Conservation (phyloP, 1,140 invertebrate genomes). For the Galleria mellonella region DNA sequence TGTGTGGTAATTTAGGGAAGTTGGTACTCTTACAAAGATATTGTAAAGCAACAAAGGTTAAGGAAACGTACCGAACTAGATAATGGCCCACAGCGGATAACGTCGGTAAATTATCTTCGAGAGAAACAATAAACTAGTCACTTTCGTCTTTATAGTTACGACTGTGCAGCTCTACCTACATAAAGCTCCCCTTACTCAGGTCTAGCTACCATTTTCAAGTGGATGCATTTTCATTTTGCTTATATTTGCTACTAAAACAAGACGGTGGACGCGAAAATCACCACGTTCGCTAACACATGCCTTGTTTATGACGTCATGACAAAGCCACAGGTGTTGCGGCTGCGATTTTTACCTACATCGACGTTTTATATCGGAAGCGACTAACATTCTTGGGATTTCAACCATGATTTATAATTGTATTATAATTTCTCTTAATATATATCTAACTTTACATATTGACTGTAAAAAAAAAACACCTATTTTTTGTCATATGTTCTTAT, state of each 20-base stretch:
- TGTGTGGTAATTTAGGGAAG: no score
- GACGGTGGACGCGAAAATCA: not conserved
- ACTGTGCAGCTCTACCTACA: slow-evolving; percentile 32
- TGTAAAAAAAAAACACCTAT: no score
- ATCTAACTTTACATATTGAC: no score
- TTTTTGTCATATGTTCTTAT: slow-evolving; percentile 12
- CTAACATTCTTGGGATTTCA: slow-evolving; percentile 10
- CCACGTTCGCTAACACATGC: slow-evolving; percentile 8
- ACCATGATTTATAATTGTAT: no score
- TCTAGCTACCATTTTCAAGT: not conserved
- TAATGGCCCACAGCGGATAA: slow-evolving; percentile 61
- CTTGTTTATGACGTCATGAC: slow-evolving; percentile 21
- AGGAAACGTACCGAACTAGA: slow-evolving; percentile 13
- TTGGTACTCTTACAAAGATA: no score
- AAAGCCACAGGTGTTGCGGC: slow-evolving; percentile 17
- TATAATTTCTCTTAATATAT: no score
- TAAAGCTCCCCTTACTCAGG: slow-evolving; percentile 36
- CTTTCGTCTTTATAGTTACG: slow-evolving; percentile 41
- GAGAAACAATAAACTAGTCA: slow-evolving; percentile 59
- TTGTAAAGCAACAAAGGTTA: no score
- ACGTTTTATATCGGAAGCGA: no score
- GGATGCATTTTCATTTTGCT: not conserved
- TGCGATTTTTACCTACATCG: slow-evolving; percentile 18
- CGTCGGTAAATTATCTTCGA: slow-evolving; percentile 50
- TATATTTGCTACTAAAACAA: not conserved